Evolutionary conservation across 2,113 vertebrate genomes (phyloP).

Genomic region (Apus apus): DNA sequence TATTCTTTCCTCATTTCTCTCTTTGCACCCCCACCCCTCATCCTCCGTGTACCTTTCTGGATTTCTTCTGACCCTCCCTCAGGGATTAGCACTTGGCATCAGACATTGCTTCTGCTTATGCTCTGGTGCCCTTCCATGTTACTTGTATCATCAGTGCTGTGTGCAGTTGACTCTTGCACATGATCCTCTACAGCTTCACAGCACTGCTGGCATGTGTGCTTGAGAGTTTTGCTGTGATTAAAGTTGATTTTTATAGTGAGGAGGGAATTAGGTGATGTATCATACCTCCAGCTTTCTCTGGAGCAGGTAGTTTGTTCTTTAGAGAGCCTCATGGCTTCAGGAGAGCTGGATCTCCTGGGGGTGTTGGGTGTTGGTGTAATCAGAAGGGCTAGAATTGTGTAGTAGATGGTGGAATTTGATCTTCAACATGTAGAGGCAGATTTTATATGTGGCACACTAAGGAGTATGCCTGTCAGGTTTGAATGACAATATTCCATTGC

Average conservation of each 20-base stretch:
- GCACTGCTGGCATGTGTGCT: not conserved
- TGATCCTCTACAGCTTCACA: not conserved
- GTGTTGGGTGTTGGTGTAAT: not conserved
- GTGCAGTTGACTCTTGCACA: not conserved
- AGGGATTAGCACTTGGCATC: not conserved
- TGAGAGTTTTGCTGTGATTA: not conserved
- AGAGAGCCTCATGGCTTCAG: not conserved
- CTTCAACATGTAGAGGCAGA: not conserved
- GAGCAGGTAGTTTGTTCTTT: not conserved
- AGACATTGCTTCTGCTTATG: not conserved
- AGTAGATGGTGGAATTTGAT: conserved; percentile 23
- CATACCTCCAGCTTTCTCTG: not conserved
- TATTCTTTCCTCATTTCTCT: not conserved
- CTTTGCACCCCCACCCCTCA: too few relatives aligned
- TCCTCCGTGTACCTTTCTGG: not conserved
- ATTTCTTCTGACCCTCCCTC: not conserved
- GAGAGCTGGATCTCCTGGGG: not conserved
- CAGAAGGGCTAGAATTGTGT: not conserved
- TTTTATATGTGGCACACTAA: not conserved
- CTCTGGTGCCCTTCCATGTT: not conserved
- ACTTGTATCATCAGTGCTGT: not conserved
- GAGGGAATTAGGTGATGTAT: not conserved
- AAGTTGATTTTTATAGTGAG: not conserved
- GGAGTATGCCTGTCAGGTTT: conserved; percentile 1
- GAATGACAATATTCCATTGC: conserved; percentile 43